Conservation (phyloP, 2,113 vertebrate genomes). For the Platanista minor region DNA sequence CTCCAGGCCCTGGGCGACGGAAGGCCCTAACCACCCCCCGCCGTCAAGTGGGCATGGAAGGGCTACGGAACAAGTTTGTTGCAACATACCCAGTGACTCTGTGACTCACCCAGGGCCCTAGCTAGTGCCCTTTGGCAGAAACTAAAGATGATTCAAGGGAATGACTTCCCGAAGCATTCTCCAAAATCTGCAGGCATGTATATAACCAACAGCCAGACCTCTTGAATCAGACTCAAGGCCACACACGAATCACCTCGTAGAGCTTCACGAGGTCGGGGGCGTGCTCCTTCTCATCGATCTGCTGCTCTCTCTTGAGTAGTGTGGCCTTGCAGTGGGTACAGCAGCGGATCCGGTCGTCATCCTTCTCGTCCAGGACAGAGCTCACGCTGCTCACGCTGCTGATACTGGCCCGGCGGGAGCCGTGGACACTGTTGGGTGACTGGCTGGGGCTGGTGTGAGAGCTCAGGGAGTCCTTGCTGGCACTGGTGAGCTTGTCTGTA, state of each 20-base stretch:
- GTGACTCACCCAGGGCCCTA: not conserved
- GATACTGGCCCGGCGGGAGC: conserved; percentile 91
- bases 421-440: conserved; percentile 82
- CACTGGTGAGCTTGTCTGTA: conserved; percentile 92
- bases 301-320: conserved; percentile 90
- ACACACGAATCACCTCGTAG: conserved; percentile 86
- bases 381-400: conserved; percentile 94
- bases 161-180: not conserved
- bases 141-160: not conserved
- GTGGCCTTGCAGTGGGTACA: conserved; percentile 94
- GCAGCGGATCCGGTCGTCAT: conserved; percentile 94
- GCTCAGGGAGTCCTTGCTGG: conserved; percentile 88
- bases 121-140: not conserved
- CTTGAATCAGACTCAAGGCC: rapidly evolving
- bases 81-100: not conserved
- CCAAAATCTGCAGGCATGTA: not conserved
- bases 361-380: conserved; percentile 94
- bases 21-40: not conserved
- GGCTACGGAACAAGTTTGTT: not conserved
- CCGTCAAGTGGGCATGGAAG: not conserved
- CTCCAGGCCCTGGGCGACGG: not conserved
- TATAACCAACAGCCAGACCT: rapidly evolving
- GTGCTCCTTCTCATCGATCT: conserved; percentile 92
- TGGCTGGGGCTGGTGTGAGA: conserved; percentile 86
- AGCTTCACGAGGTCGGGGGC: conserved; percentile 91